Evolutionary conservation across 2,797 vertebrate genomes (phyloP).

Genomic region (Myotis findleyi): DNA sequence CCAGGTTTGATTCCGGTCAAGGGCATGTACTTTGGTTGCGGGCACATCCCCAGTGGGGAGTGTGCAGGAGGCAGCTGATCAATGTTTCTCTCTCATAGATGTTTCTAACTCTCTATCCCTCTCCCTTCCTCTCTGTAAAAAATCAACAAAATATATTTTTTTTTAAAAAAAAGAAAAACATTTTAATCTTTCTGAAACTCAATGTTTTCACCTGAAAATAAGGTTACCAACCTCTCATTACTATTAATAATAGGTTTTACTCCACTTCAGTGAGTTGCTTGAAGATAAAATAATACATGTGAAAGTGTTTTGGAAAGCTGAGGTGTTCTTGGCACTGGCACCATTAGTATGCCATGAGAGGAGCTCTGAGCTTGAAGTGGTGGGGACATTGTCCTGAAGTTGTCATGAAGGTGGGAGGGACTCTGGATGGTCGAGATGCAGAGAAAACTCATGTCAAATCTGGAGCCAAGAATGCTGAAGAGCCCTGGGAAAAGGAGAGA

Average conservation of each 20-base stretch:
- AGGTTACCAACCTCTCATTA: not conserved
- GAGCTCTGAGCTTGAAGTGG: not conserved
- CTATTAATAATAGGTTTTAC: not conserved
- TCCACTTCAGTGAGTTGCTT: not conserved
- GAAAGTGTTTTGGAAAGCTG: not conserved
- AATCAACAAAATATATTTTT: too few species aligned
- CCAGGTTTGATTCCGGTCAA: too few species aligned
- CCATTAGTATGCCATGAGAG: fast-evolving
- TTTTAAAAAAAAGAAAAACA: not conserved
- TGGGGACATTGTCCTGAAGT: not conserved
- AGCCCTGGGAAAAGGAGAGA: not conserved
- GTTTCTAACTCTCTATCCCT: too few species aligned
- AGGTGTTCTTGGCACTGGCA: not conserved
- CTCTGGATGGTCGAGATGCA: not conserved
- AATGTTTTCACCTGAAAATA: not conserved
- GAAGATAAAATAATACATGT: not conserved
- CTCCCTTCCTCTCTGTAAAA: too few species aligned
- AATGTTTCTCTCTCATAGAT: too few species aligned
- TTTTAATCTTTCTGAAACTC: not conserved
- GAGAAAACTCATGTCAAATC: not conserved
- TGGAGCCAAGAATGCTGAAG: not conserved
- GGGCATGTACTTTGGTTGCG: too few species aligned
- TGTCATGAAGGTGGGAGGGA: not conserved
- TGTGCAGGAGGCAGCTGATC: too few species aligned
- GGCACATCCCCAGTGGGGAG: too few species aligned